These are phyloP conservation scores for Mesoligia furuncula DNA, from an alignment of 2,888 invertebrate species.

Conservation along the genomic window DNA sequence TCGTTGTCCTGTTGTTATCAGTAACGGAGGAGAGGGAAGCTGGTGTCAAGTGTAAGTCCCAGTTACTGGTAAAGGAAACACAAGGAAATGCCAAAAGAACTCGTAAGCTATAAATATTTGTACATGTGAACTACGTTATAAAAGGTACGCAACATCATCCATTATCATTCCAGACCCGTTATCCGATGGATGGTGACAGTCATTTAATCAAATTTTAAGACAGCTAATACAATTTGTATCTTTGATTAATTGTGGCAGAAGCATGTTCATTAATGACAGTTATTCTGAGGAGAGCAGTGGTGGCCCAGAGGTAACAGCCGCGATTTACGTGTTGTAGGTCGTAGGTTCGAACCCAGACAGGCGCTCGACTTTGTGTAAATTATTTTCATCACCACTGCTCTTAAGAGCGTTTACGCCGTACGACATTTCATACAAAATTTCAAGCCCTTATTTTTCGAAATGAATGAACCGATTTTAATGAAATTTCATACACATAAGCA, in stretches of 20 bases:
- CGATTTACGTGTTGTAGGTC: neutral
- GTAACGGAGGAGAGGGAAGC: conserved; percentile 3
- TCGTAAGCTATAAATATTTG: conserved; percentile 22
- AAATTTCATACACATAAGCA: too few species aligned
- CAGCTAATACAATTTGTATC: conserved; percentile 72
- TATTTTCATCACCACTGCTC: neutral
- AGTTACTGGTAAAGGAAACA: conserved; percentile 43
- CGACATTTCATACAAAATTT: too few species aligned
- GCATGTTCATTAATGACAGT: conserved; percentile 29
- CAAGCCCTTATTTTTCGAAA: too few species aligned
- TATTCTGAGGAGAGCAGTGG: conserved; percentile 20
- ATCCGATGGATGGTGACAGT: conserved; percentile 69
- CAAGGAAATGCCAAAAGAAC: conserved; percentile 23
- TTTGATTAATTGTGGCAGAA: conserved; percentile 70
- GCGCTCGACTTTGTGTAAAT: neutral
- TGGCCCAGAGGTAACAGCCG: neutral
- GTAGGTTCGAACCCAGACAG: neutral
- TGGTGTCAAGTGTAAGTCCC: conserved; percentile 17
- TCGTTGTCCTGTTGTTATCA: conserved; percentile 54
- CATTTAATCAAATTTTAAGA: conserved; percentile 77
- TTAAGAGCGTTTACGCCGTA: too few species aligned
- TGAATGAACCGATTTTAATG: too few species aligned
- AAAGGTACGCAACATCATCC: conserved; percentile 65
- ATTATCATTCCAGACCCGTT: conserved; percentile 69
- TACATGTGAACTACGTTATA: conserved; percentile 47